These are phyloP conservation scores for Sussaba pulchella DNA, from an alignment of 2,888 invertebrate species.

Conservation along the genomic window DNA sequence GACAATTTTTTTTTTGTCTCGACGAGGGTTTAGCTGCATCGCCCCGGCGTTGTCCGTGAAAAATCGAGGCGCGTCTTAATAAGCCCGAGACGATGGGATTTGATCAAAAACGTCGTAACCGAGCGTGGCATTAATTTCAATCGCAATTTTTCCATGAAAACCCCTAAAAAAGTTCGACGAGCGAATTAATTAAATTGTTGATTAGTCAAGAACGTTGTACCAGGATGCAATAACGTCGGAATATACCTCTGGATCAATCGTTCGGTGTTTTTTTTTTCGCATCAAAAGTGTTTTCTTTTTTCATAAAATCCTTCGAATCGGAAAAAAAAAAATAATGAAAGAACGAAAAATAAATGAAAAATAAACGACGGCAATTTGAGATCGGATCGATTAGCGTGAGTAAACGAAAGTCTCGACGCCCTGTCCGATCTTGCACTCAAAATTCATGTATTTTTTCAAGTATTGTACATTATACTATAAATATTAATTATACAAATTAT, in stretches of 20 bases:
- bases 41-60: slow-evolving; percentile 52
- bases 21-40: slow-evolving; percentile 2
- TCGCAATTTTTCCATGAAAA: slow-evolving; percentile 20
- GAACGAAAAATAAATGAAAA: too few relatives aligned
- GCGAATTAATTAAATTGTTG: slow-evolving; percentile 56
- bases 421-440: slow-evolving; percentile 77
- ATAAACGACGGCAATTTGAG: slow-evolving; percentile 55
- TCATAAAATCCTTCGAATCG: slow-evolving; percentile 21
- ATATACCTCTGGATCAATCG: slow-evolving; percentile 27
- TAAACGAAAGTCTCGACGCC: slow-evolving; percentile 65
- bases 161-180: slow-evolving; percentile 28
- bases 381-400: slow-evolving; percentile 56
- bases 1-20: slow-evolving; percentile 11
- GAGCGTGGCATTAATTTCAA: slow-evolving; percentile 56
- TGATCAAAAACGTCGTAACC: slow-evolving; percentile 56
- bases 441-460: slow-evolving; percentile 81
- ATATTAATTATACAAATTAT: slow-evolving; percentile 78
- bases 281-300: background rate
- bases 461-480: slow-evolving; percentile 80
- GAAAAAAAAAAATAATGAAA: slow-evolving; percentile 4
- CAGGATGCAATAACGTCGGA: slow-evolving; percentile 58
- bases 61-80: slow-evolving; percentile 29
- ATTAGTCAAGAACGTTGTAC: slow-evolving; percentile 57
- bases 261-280: slow-evolving; percentile 23
- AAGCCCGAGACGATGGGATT: slow-evolving; percentile 48